Percentiles rank a stretch among this genome's conserved stretches.
Evolutionary conservation across 2,113 vertebrate species (phyloP).

Genomic region (Apeltes quadracus): DNA sequence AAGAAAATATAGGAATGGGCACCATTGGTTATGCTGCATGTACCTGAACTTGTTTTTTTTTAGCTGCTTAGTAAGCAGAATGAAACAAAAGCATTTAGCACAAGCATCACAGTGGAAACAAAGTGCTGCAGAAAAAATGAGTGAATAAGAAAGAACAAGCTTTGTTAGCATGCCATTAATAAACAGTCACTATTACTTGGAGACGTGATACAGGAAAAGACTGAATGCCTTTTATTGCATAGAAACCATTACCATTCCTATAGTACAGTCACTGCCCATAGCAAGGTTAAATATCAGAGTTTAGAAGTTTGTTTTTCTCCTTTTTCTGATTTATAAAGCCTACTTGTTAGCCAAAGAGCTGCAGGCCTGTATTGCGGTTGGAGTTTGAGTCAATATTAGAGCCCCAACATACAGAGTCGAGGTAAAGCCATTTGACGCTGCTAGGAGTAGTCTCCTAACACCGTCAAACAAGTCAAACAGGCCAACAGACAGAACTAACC

Average conservation of each 20-base stretch:
- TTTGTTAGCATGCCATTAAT: constrained; percentile 60
- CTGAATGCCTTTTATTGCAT: background rate
- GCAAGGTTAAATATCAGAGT: background rate
- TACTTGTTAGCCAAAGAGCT: background rate
- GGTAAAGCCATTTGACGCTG: constrained; percentile 6
- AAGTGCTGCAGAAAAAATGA: constrained; percentile 25
- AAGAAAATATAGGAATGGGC: constrained; percentile 7
- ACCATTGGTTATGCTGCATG: background rate
- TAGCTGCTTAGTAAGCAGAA: background rate
- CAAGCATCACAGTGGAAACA: constrained; percentile 35
- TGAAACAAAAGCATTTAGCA: constrained; percentile 40
- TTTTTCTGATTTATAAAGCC: background rate
- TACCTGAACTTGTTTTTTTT: background rate
- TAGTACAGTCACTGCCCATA: background rate
- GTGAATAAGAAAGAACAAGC: constrained; percentile 44
- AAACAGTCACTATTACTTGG: constrained; percentile 34
- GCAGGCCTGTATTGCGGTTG: constrained; percentile 1
- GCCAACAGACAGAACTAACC: background rate
- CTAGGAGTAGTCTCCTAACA: background rate
- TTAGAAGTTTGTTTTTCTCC: background rate
- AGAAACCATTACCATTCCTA: background rate
- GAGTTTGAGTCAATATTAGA: constrained; percentile 21
- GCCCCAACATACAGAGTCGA: constrained; percentile 9
- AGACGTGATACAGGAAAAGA: constrained; percentile 3
- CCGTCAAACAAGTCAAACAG: background rate